These are phyloP conservation scores for Acipenser ruthenus DNA, from an alignment of 2,797 vertebrate species.

Conservation along the genomic window DNA sequence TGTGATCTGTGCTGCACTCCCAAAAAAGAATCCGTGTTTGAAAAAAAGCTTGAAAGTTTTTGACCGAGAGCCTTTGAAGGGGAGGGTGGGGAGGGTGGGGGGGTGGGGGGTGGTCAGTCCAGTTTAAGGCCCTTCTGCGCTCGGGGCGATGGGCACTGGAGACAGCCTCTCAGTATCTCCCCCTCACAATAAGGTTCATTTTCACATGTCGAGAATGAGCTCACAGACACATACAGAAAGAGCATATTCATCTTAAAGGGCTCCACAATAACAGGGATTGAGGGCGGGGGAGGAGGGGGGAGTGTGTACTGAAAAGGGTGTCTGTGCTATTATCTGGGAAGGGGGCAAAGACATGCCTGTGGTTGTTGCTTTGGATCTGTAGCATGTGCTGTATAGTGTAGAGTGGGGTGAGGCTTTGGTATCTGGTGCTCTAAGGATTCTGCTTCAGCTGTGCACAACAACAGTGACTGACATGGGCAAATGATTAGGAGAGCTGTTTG, in stretches of 20 bases:
- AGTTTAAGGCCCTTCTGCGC: no score
- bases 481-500: no score
- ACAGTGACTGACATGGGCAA: not conserved
- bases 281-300: constrained; percentile 13
- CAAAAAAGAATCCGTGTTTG: no score
- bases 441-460: not conserved
- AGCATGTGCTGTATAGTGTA: not conserved
- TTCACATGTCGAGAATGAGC: constrained; percentile 34
- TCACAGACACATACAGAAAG: constrained; percentile 38
- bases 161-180: constrained; percentile 19
- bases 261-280: constrained; percentile 39
- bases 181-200: constrained; percentile 51
- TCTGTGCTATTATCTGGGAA: not conserved
- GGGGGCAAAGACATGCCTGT: not conserved
- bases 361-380: not conserved
- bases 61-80: no score
- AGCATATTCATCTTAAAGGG: constrained; percentile 40
- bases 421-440: not conserved
- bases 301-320: constrained; percentile 10
- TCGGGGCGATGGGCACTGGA: no score
- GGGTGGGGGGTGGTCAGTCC: not conserved
- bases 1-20: no score
- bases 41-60: no score
- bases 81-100: no score
- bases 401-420: not conserved